These are phyloP conservation scores for Hydractinia symbiolongicarpus DNA, from an alignment of 30 jellyfish, hydroid and myxozoan species.

Conservation along the genomic window DNA sequence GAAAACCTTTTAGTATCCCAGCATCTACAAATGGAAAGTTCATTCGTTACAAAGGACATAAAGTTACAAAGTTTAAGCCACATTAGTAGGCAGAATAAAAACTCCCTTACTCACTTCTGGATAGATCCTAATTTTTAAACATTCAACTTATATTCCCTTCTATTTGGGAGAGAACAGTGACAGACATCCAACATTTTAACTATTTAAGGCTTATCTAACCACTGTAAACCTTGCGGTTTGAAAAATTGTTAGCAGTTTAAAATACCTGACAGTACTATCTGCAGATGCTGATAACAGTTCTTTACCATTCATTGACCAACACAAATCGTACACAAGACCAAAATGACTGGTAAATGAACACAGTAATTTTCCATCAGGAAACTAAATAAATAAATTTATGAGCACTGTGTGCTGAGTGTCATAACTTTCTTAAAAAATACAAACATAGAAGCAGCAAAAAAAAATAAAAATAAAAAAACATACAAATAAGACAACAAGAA, in stretches of 20 bases:
- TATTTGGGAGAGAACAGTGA: too few relatives aligned
- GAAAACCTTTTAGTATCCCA: constrained; percentile 70
- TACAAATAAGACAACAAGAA: not conserved
- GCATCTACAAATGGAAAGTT: constrained; percentile 25
- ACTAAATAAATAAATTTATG: constrained; percentile 23
- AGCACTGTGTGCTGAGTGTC: not conserved
- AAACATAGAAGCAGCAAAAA: not conserved
- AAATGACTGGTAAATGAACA: constrained; percentile 73
- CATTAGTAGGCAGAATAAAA: too few relatives aligned
- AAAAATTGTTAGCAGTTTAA: too few relatives aligned
- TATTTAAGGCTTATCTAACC: too few relatives aligned
- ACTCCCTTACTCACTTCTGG: too few relatives aligned
- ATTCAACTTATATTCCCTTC: too few relatives aligned
- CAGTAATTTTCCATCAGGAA: constrained; percentile 72
- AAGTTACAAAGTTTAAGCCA: too few relatives aligned
- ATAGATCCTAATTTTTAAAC: too few relatives aligned
- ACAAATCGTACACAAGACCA: constrained; percentile 85
- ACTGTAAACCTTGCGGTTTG: too few relatives aligned
- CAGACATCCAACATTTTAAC: too few relatives aligned
- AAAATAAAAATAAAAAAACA: not conserved
- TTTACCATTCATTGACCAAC: constrained; percentile 78
- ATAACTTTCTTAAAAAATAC: not conserved
- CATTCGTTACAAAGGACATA: too few relatives aligned
- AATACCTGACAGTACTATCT: constrained; percentile 84
- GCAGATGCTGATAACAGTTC: constrained; percentile 94